Base-by-base conservation (phyloP, 64 coral and sea anemone species). In the Hydrozoanthus tunicans region DNA sequence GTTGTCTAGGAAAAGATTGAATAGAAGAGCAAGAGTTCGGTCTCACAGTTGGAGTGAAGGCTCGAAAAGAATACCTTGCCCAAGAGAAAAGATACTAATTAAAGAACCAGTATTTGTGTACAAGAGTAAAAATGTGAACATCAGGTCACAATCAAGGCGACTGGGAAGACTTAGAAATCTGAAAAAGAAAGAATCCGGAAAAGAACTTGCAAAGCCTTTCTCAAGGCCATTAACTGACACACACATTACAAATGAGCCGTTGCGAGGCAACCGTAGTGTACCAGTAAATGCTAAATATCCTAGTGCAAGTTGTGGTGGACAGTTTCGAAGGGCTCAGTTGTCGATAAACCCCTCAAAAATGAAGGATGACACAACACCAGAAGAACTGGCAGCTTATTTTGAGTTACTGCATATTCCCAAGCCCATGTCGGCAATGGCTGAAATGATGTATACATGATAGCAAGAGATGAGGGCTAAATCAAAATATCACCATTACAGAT, bases 371-470 rank as follows among this genome's bases (percentile, higher is more conserved):
- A 99, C 97, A 72, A 99, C 97, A 1, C 97, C 97, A 6, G 97
- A 96, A 15, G 97, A 99, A 93, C 77, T 99, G 26, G 97, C 97
- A 3, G 94, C 97, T 59, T 99, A 99, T 58, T 99, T 99, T 92
- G 97, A 99, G 76, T 79, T 99, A 69, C 68, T 99, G 6, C 94
- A 99, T 81, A 92, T 99, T 90, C 97, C 97, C 9, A 99, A 99
- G 62, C 97, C 97, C 57, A 99, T 99, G 97, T 99, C 97, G n/a
- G 91, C 92, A 20, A 99, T 99, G 97, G 97, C 97, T 64, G 97
- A 99, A 86, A 99, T 99, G 97, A 99, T 99, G 97, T 99, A 99
- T 62, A 99, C 97, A 17, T 99, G 68, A 88, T 43, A 73, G 26
- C 27, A 73, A 15, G 9, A 60, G 51, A 74, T 67, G 65, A 63